phyloP scores from a whole-genome alignment of 2,888 invertebrate genomes.

The Cistogaster globosa region DNA sequence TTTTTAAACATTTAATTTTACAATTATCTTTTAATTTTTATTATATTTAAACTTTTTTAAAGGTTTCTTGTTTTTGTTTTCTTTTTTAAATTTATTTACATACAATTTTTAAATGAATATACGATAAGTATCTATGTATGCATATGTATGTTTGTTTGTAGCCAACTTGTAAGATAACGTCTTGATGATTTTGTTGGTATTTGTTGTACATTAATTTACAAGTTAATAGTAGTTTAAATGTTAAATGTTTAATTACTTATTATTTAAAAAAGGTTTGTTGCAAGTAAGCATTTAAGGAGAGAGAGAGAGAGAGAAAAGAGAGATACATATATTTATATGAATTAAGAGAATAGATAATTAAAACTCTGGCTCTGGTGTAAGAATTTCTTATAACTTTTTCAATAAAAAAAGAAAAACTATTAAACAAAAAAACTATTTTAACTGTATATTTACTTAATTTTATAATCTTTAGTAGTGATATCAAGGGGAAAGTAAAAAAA shows the following conservation, averaged over 20 bases:
- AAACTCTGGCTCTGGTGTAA: slow-evolving; percentile 12
- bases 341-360: slow-evolving; percentile 14
- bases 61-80: slow-evolving; percentile 24
- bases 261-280: slow-evolving; percentile 36
- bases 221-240: slow-evolving; percentile 37
- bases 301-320: not conserved
- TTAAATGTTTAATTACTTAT: slow-evolving; percentile 26
- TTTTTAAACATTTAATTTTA: slow-evolving; percentile 25
- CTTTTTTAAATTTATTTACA: slow-evolving; percentile 59
- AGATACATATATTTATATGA: not conserved
- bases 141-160: slow-evolving; percentile 37
- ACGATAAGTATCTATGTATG: slow-evolving; percentile 33
- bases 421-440: not conserved
- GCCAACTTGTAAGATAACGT: slow-evolving; percentile 46
- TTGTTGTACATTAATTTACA: slow-evolving; percentile 69
- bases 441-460: not conserved
- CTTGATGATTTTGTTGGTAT: slow-evolving; percentile 48
- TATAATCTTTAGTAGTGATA: slow-evolving; percentile 5
- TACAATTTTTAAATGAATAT: slow-evolving; percentile 46
- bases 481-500: not conserved
- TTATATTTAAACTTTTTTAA: slow-evolving; percentile 48
- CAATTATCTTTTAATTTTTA: slow-evolving; percentile 52
- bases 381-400: slow-evolving; percentile 2
- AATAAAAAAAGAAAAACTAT: not conserved
- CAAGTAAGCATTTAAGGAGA: slow-evolving; percentile 44